A percentile compares a stretch with the other conserved stretches of the same genome.
Conservation (phyloP, 2,888 invertebrate species). For the Drosophila greeni region DNA sequence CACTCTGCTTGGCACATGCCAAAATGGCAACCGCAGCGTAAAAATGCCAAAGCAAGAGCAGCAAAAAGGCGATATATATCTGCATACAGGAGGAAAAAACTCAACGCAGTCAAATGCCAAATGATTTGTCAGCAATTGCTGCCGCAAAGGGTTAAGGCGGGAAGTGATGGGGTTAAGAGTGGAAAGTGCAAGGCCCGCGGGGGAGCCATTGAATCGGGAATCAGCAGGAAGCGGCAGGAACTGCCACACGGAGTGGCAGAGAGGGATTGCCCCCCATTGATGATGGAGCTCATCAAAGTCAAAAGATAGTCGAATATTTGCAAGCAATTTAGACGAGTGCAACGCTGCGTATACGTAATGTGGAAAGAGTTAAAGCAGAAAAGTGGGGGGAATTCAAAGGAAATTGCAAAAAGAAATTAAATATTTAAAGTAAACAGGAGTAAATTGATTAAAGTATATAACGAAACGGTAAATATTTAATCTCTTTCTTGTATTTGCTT, state of each 20-base stretch:
- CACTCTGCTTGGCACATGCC: constrained; percentile 69
- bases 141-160: constrained; percentile 14
- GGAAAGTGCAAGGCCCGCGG: constrained; percentile 31
- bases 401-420: background rate
- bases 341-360: constrained; percentile 17
- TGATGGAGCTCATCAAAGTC: constrained; percentile 26
- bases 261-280: constrained; percentile 6
- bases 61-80: constrained; percentile 14
- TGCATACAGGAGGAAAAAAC: constrained; percentile 22
- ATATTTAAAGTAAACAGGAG: background rate
- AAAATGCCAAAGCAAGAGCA: constrained; percentile 57
- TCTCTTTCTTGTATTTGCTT: too few relatives aligned
- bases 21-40: constrained; percentile 66
- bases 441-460: background rate
- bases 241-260: constrained; percentile 1
- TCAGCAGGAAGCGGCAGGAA: constrained; percentile 2
- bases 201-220: constrained; percentile 8
- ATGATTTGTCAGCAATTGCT: constrained; percentile 72
- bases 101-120: constrained; percentile 65
- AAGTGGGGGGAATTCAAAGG: background rate
- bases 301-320: constrained; percentile 24
- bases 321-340: constrained; percentile 11
- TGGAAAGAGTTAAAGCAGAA: background rate
- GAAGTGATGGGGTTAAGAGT: constrained; percentile 14
- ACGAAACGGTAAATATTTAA: too few relatives aligned